These are phyloP conservation scores for Nasonovia ribisnigri DNA, from an alignment of 2,888 invertebrate genomes.

Conservation along the genomic window DNA sequence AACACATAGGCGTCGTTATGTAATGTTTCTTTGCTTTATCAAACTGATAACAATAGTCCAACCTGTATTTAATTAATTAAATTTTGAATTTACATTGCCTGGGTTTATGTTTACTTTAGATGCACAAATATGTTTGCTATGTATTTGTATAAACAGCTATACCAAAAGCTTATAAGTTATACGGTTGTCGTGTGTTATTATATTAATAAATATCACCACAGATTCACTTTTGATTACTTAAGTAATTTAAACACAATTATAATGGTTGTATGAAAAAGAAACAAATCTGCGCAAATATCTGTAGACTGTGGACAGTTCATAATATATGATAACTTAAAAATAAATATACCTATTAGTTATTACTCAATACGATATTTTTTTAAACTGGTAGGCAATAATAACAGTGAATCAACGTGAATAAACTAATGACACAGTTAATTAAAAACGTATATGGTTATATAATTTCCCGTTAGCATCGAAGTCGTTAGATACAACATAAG, in stretches of 20 bases:
- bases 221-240: not conserved
- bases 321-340: not conserved
- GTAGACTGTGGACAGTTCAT: not conserved
- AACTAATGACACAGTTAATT: not conserved
- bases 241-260: not conserved
- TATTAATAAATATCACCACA: not conserved
- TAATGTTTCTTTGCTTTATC: not conserved
- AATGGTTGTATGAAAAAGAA: not conserved
- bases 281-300: not conserved
- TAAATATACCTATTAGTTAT: not conserved
- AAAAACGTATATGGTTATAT: not conserved
- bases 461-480: not conserved
- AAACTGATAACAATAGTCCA: not conserved
- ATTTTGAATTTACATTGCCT: not conserved
- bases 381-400: too few species aligned
- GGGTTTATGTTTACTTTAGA: not conserved
- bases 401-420: not conserved
- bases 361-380: too few species aligned
- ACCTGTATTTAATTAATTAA: constrained; percentile 9
- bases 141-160: not conserved
- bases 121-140: not conserved
- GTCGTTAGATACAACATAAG: too few species aligned
- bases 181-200: not conserved
- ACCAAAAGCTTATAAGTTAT: not conserved
- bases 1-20: not conserved